Conservation (phyloP, 2,113 vertebrate genomes). For the Opisthocomus hoazin region DNA sequence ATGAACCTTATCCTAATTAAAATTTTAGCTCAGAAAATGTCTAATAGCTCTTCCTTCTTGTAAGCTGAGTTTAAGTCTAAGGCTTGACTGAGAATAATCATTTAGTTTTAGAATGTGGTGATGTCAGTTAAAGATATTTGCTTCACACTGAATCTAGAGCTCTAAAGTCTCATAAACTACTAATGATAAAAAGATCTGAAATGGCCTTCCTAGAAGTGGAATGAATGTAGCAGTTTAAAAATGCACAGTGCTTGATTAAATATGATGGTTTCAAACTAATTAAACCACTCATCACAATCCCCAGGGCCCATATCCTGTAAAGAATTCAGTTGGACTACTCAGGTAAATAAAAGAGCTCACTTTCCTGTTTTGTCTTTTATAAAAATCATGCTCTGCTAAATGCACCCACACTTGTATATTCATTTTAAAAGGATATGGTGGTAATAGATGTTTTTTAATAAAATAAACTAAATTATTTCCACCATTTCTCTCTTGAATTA, state of each 20-base stretch:
- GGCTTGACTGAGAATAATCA: not conserved
- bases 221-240: conserved; percentile 13
- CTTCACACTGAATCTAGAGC: not conserved
- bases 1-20: not conserved
- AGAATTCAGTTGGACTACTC: not conserved
- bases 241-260: conserved; percentile 14
- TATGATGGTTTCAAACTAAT: conserved; percentile 44
- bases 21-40: not conserved
- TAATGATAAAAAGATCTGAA: conserved; percentile 12
- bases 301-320: not conserved
- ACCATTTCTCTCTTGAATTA: conserved; percentile 2
- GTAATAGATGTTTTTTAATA: conserved; percentile 51
- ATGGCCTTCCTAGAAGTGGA: not conserved
- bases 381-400: not conserved
- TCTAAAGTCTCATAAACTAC: not conserved
- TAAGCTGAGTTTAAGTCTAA: not conserved
- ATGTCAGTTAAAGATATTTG: conserved; percentile 35
- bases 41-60: not conserved
- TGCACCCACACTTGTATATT: not conserved
- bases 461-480: conserved; percentile 21
- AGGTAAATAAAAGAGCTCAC: not conserved
- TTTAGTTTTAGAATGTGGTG: not conserved
- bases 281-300: conserved; percentile 36
- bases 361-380: not conserved
- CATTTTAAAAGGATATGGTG: not conserved